Evolutionary conservation across 1,140 invertebrate species (phyloP).

Genomic region (Gryon sp.): DNA sequence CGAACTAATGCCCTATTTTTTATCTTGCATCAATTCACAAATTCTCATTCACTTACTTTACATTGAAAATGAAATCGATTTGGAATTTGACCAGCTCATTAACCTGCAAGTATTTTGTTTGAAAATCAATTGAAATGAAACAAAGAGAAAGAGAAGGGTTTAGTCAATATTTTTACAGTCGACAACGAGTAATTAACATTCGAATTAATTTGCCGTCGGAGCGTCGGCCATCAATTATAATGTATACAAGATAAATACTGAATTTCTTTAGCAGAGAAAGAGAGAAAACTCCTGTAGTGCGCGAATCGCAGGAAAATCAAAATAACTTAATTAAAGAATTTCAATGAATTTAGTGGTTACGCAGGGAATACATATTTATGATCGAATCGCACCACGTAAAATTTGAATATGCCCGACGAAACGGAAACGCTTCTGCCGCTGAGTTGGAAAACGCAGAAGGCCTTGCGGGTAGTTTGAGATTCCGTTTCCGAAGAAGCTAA

Average conservation of each 20-base stretch:
- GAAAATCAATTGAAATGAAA: not conserved
- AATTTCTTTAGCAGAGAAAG: constrained; percentile 21
- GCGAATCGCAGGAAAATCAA: constrained; percentile 68
- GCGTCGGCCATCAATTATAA: constrained; percentile 18
- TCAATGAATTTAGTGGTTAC: constrained; percentile 75
- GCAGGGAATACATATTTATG: constrained; percentile 78
- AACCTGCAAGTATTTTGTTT: no score
- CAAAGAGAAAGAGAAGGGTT: no score
- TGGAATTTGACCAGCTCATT: no score
- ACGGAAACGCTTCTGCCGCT: constrained; percentile 51
- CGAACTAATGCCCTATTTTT: no score
- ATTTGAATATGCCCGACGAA: constrained; percentile 70
- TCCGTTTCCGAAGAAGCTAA: no score
- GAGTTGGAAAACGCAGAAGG: constrained; percentile 34
- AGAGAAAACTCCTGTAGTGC: not conserved
- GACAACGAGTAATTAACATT: constrained; percentile 31
- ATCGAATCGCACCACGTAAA: constrained; percentile 71
- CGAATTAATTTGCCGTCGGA: constrained; percentile 36
- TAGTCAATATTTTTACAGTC: constrained; percentile 24
- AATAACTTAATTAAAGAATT: constrained; percentile 80
- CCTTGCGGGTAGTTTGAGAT: no score
- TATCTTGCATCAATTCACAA: no score
- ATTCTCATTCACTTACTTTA: no score
- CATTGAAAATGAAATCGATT: no score
- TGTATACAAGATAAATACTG: constrained; percentile 52